Evolutionary conservation across 1,140 invertebrate species (phyloP), one percentile per base, ranked within the genome.

Genomic region (Steinernema khuongi): DNA sequence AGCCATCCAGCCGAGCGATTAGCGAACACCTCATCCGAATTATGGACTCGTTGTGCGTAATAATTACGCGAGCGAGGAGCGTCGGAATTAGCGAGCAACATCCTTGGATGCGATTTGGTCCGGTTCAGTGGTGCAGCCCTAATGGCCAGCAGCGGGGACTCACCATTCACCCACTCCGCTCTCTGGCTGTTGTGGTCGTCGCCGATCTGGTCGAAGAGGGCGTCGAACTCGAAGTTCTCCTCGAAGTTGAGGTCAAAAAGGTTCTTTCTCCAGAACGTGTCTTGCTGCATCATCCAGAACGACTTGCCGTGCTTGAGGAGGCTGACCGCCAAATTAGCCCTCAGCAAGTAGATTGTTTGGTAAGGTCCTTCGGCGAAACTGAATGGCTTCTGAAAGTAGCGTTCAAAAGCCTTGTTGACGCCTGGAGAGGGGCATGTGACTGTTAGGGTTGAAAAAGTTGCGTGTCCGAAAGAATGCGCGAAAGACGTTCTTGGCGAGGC

Each of bases 201-300:
- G 32, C 82, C 82, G 44, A 84, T 74, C 71, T 84, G 82, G 71
- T 84, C 82, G 68, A 84, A 84, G n/a, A 84, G 76, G 33, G 76
- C 74, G 68, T 84, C 82, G 68, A 76, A 84, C 0, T 36, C 19
- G 29, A 68, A 31, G 29, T 83, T 74, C 43, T 77, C 77, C 68
- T 84, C 82, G 26, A 84, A 75, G 22, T 79, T 68, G 44, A 82
- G 60, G 66, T 85, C 82, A 67, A 84, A 84, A 18, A 83, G 70
- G 68, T 82, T 83, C 30, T 76, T 70, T n/a, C 74, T 77, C 78
- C 79, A 79, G 70, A 81, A 81, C 7, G 80, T 83, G 71, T 82
- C 81, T 67, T 84, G 82, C 32, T 84, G 82, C 83, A 85, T 85
- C 82, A 84, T 84, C 82, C 82, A 84, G 70, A 84, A 84, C 4